These are phyloP conservation scores for Dendrolimus houi DNA, from an alignment of 2,888 invertebrate genomes.

Conservation along the genomic window DNA sequence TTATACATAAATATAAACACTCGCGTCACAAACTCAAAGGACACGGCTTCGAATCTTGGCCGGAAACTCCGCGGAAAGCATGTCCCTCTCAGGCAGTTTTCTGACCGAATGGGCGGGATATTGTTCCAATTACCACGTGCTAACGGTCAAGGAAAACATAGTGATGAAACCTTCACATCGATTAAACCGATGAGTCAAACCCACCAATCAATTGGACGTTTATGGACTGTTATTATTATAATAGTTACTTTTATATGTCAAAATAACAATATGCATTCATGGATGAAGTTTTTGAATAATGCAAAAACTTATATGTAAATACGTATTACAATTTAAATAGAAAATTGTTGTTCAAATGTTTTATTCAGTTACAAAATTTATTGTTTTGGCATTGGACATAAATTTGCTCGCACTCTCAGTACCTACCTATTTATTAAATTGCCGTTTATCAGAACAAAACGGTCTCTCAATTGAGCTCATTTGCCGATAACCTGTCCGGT, in stretches of 20 bases:
- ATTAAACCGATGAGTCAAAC: too few relatives aligned
- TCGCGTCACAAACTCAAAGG: too few relatives aligned
- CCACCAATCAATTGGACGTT: too few relatives aligned
- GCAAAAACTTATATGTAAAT: not conserved
- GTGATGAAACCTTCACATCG: too few relatives aligned
- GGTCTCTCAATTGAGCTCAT: constrained; percentile 52
- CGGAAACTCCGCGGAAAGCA: too few relatives aligned
- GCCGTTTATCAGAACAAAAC: constrained; percentile 29
- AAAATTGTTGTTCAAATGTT: not conserved
- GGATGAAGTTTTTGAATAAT: constrained; percentile 5
- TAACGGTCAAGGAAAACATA: too few relatives aligned
- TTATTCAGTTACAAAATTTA: constrained; percentile 11
- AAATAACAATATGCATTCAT: constrained; percentile 2
- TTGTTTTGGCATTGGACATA: constrained; percentile 25
- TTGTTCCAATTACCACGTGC: too few relatives aligned
- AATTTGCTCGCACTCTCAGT: not conserved
- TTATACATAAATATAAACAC: too few relatives aligned
- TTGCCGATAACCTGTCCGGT: constrained; percentile 43
- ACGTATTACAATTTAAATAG: not conserved
- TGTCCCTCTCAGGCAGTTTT: too few relatives aligned
- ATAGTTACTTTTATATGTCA: not conserved
- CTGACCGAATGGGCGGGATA: too few relatives aligned
- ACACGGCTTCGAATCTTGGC: too few relatives aligned
- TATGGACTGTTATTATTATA: too few relatives aligned
- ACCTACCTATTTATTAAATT: constrained; percentile 22